These are phyloP conservation scores for Reticulitermes lucifugus DNA, from an alignment of 2,888 invertebrate species.

Conservation along the genomic window DNA sequence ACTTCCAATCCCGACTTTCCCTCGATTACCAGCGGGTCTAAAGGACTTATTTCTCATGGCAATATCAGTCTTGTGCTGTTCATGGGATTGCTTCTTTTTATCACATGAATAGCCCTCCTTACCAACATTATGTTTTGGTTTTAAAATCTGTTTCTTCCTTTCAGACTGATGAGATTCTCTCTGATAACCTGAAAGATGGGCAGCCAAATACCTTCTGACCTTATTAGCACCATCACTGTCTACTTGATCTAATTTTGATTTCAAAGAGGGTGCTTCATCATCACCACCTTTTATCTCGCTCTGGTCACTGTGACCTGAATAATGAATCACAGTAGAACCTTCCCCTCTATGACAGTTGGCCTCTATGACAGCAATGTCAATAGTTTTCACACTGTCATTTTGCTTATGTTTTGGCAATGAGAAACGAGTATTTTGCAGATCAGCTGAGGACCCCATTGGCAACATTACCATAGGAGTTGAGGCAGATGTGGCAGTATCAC, in stretches of 20 bases:
- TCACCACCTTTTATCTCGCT: not conserved
- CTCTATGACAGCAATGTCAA: slow-evolving; percentile 45
- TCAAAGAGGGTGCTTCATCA: not conserved
- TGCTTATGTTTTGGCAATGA: slow-evolving; percentile 26
- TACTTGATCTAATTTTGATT: not conserved
- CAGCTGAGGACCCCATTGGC: slow-evolving; percentile 16
- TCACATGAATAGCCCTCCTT: not conserved
- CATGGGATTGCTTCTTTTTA: not conserved
- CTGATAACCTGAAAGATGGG: not conserved
- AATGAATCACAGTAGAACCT: not conserved
- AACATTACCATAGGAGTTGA: slow-evolving; percentile 31
- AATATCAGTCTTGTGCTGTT: not conserved
- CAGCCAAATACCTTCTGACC: not conserved
- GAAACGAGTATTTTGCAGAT: not conserved
- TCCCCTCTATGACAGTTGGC: slow-evolving; percentile 25
- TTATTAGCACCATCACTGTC: not conserved
- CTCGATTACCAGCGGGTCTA: not conserved
- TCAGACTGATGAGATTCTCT: slow-evolving; percentile 15
- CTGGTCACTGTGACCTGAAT: not conserved
- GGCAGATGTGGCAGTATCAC: not conserved
- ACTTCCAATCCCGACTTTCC: not conserved
- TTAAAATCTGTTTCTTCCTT: not conserved
- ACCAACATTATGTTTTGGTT: not conserved
- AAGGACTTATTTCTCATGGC: not conserved
- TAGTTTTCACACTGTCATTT: slow-evolving; percentile 37